Base-by-base conservation (phyloP, 2,888 invertebrate species). In the Notodonta ziczac region DNA sequence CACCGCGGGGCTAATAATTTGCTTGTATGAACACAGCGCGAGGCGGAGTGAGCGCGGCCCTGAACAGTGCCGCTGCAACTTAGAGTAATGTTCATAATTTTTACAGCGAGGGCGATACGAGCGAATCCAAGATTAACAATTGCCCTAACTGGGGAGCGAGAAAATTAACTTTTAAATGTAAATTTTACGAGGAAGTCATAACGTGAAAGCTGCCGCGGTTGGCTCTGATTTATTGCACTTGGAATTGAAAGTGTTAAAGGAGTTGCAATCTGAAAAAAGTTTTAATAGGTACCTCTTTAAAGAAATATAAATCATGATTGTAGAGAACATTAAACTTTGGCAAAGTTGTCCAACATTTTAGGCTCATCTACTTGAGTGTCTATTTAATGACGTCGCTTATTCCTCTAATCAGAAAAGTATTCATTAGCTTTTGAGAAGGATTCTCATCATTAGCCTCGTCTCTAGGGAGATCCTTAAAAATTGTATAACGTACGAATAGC, bases 131-230 rank as follows among this genome's bases (percentile, higher is more conserved):
- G 90, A 92, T 91, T 91, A 91, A 91, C 90, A 91, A 90, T 89
- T 87, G 90, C 88, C 85, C 84, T 87, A 81, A 88, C 85, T 82
- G 83, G 81, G 83, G 78, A 86, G 83, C 82, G 88, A 87, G 91
- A 90, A 91, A 91, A 93, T 93, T 92, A 89, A 92, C 90, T 91
- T 92, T 93, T 90, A 91, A 91, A 92, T 91, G 91, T 92, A 92
- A 91, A 93, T 92, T 92, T 93, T 91, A 91, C 90, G 91, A 90
- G 90, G 89, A 89, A 93, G 88, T 92, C 91, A 91, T 93, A 93
- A 93, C 89, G 90, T 87, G 87, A 89, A 91, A 90, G 91, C 90
- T 90, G 90, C 87, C 90, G 89, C 89, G 91, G 91, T 92, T 91
- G 87, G 87, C 87, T 80, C 87, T 90, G 91, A 93, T 93, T 92